Base-by-base conservation (phyloP, 2,797 vertebrate genomes). In the Euthynnus affinis region DNA sequence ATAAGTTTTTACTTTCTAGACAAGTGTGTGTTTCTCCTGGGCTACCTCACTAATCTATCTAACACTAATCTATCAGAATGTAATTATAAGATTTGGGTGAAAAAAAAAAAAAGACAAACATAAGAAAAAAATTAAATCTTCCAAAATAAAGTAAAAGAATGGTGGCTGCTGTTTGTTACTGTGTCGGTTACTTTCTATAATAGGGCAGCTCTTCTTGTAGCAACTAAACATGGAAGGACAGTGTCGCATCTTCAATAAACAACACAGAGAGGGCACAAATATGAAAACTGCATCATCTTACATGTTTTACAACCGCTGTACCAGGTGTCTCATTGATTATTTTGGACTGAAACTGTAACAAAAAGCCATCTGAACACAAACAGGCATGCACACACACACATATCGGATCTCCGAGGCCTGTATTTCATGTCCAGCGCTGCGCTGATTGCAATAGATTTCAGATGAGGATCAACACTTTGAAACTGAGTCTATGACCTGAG, bases 381-480 rank as follows among this genome's bases (percentile, higher is more conserved):
- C 76, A 79, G 32, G n/a, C 56, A 37, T 68, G 25, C 25, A 53
- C 56, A 63, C 51, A 52, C 82, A 64, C 74, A 63, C 13, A 3
- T 84, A 90, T 90, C 86, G 18, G 65, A 80, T 91, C 82, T 76
- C 87, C 76, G 57, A 27, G 56, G 74, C 81, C 78, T 83, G 87
- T 78, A 86, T 82, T 92, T 88, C 68, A 83, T 88, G 84, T 88
- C 91, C 78, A 85, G 75, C 7, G 18, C 79, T 82, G 82, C 64
- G 10, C 89, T 95, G 96, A 96, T 96, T 96, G 95, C 95, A 95
- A 95, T 92, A 92, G 91, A 95, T 95, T 95, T 96, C 95, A 97
- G 95, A 95, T 94, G 96, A 96, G 95, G 95, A 96, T 94, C 32
- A 57, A 89, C 93, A 95, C 96, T 97, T 96, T 96, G 96, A 97